A percentile compares a stretch with the other conserved stretches of the same genome.
Conservation (phyloP, 2,797 vertebrate species). For the Lateolabrax maculatus region DNA sequence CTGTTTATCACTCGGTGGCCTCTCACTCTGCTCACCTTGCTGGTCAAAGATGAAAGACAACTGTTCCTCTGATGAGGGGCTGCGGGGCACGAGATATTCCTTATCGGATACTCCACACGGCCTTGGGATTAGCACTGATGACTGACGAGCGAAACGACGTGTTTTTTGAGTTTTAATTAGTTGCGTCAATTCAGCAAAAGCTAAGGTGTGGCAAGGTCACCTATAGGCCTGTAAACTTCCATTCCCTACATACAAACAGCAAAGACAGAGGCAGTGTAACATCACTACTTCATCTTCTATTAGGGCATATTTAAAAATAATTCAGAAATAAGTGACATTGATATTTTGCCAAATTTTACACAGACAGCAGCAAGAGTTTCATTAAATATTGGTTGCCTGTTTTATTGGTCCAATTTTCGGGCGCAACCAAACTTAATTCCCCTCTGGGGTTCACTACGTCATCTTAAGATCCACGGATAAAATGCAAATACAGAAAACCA, state of each 20-base stretch:
- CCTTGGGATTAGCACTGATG: slow-evolving; percentile 57
- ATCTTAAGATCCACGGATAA: background rate
- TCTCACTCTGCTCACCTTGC: slow-evolving; percentile 24
- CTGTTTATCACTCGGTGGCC: slow-evolving; percentile 43
- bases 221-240: background rate
- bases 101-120: slow-evolving; percentile 37
- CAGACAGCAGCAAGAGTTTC: no score
- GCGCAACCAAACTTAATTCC: no score
- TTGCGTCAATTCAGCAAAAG: slow-evolving; percentile 25
- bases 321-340: no score
- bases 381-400: background rate
- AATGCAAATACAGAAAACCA: background rate
- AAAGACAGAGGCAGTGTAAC: background rate
- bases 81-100: slow-evolving; percentile 30
- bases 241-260: background rate
- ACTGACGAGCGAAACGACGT: background rate
- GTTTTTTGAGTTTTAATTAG: slow-evolving; percentile 29
- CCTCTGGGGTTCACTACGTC: background rate
- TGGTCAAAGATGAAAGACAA: slow-evolving; percentile 62
- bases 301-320: no score
- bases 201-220: slow-evolving; percentile 36
- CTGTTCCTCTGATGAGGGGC: slow-evolving; percentile 45
- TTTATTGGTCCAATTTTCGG: no score
- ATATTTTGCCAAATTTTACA: no score
- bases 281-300: background rate